Evolutionary conservation across 2,797 vertebrate species (phyloP).

Genomic region (Mormyrus proboscirostris): DNA sequence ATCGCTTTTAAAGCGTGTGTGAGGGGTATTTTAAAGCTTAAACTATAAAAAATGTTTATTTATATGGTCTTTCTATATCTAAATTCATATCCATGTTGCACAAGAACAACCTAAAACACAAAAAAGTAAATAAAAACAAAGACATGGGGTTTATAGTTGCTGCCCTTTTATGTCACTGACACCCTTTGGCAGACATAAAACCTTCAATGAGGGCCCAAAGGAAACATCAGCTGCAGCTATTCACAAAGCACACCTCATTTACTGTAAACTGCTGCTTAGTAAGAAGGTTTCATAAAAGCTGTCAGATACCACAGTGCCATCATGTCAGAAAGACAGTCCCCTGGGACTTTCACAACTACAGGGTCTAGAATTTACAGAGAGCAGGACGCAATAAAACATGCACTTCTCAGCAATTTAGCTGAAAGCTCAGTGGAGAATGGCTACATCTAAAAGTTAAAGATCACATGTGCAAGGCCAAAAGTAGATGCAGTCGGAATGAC

Average conservation of each 20-base stretch:
- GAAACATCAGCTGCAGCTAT: slow-evolving; percentile 60
- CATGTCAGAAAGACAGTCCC: neutral
- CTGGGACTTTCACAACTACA: neutral
- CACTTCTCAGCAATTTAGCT: neutral
- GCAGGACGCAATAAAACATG: neutral
- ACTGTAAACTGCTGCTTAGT: slow-evolving; percentile 44
- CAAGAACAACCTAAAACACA: slow-evolving; percentile 43
- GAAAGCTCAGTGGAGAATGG: neutral
- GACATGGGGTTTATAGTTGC: slow-evolving; percentile 51
- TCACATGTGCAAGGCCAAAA: neutral
- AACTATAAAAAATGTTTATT: neutral
- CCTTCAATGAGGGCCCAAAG: slow-evolving; percentile 58
- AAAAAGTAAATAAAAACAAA: slow-evolving; percentile 56
- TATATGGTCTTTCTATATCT: neutral
- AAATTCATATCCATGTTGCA: slow-evolving; percentile 44
- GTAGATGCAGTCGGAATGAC: neutral
- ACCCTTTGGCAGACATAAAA: slow-evolving; percentile 49
- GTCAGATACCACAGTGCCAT: slow-evolving; percentile 19
- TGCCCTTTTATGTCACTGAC: slow-evolving; percentile 60
- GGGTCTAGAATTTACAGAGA: neutral
- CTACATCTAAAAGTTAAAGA: neutral
- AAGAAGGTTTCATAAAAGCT: slow-evolving; percentile 31
- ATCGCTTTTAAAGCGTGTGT: too few relatives aligned
- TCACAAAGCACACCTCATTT: slow-evolving; percentile 41
- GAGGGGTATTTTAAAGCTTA: neutral